phyloP scores from a whole-genome alignment of 2,797 vertebrate species.

The Orestias chungarensis region DNA sequence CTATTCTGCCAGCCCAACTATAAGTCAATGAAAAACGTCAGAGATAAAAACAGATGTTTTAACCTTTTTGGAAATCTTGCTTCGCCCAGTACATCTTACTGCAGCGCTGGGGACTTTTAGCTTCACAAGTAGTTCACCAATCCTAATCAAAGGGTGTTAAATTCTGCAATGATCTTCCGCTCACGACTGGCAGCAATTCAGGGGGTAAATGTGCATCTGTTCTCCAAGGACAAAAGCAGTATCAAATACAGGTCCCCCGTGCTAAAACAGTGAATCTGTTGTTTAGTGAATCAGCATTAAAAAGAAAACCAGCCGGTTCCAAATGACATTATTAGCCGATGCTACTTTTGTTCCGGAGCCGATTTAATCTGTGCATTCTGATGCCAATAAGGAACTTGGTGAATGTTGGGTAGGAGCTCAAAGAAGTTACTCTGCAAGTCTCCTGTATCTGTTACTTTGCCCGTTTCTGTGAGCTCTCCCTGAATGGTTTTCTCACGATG shows the following conservation, averaged over 20 bases:
- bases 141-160: background rate
- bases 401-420: constrained; percentile 12
- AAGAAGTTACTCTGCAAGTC: constrained; percentile 27
- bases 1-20: background rate
- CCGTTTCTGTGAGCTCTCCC: constrained; percentile 62
- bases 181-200: background rate
- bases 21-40: background rate
- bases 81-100: background rate
- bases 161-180: background rate
- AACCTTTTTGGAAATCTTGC: too few relatives aligned
- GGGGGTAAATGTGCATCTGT: background rate
- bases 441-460: constrained; percentile 27
- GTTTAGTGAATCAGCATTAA: constrained; percentile 9
- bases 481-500: constrained; percentile 79
- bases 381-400: constrained; percentile 8
- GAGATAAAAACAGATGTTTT: too few relatives aligned
- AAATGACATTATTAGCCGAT: background rate
- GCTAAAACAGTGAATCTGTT: background rate
- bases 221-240: background rate
- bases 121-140: background rate
- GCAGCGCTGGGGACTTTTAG: background rate
- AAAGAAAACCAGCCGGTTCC: background rate
- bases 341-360: background rate
- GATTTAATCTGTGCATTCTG: constrained; percentile 10
- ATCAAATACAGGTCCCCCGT: background rate